Percentiles rank a stretch among this genome's conserved stretches.
phyloP scores from a whole-genome alignment of 2,888 invertebrate genomes.

The Brachylomia viminalis region DNA sequence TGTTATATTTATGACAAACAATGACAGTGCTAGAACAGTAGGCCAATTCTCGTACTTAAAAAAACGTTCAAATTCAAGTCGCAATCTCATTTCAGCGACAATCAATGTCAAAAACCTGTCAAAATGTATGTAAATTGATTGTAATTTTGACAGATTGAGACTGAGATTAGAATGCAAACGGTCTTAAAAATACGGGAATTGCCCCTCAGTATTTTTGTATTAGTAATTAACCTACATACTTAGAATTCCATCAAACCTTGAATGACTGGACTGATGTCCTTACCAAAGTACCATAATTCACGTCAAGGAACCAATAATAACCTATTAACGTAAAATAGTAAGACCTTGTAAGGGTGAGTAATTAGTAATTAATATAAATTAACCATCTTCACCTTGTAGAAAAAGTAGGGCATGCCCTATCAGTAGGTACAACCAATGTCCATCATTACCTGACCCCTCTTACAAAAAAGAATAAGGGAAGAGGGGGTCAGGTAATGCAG shows the following conservation, averaged over 20 bases:
- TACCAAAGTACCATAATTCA: not conserved
- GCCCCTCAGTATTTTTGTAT: no score
- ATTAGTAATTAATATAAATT: constrained; percentile 16
- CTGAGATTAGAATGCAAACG: no score
- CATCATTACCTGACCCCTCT: not conserved
- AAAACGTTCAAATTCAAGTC: no score
- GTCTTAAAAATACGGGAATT: no score
- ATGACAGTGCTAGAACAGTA: no score
- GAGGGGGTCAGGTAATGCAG: not conserved
- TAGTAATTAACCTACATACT: no score
- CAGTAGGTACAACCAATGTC: not conserved
- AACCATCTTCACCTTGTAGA: constrained; percentile 11
- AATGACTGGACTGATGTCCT: constrained; percentile 17
- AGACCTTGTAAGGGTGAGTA: constrained; percentile 34
- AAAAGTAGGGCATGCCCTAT: constrained; percentile 13
- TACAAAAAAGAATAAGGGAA: not conserved
- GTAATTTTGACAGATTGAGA: no score
- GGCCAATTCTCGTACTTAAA: no score
- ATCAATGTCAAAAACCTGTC: no score
- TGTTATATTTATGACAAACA: no score
- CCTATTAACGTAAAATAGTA: constrained; percentile 4
- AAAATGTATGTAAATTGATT: no score
- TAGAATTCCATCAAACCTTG: constrained; percentile 5
- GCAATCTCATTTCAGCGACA: no score
- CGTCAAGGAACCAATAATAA: not conserved